Evolutionary conservation across 1,140 invertebrate species (phyloP).

Genomic region (Rhopalosiphum maidis): DNA sequence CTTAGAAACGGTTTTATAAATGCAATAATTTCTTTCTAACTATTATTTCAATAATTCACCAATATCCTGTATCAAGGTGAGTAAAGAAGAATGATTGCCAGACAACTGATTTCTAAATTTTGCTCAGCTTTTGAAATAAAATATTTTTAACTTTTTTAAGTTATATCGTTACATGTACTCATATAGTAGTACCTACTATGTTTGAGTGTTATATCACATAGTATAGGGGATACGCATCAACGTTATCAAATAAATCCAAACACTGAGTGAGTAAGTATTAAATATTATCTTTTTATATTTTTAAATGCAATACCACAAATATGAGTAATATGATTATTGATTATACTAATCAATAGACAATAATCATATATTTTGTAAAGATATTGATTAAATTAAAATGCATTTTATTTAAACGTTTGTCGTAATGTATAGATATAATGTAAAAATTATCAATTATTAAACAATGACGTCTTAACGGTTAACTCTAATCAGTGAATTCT

Average conservation of each 20-base stretch:
- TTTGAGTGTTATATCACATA: background rate
- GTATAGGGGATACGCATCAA: background rate
- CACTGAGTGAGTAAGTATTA: background rate
- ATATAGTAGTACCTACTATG: too few species aligned
- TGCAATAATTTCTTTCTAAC: too few species aligned
- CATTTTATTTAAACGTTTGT: background rate
- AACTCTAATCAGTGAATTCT: background rate
- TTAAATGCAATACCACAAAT: background rate
- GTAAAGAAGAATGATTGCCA: background rate
- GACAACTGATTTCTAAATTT: background rate
- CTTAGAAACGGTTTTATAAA: too few species aligned
- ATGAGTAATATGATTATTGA: background rate
- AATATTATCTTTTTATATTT: background rate
- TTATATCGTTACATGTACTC: too few species aligned
- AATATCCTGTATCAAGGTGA: too few species aligned
- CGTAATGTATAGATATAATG: background rate
- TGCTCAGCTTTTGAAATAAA: background rate
- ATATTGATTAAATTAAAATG: background rate
- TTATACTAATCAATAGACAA: background rate
- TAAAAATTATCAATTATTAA: background rate
- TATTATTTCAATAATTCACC: too few species aligned
- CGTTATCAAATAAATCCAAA: too few species aligned
- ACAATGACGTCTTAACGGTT: background rate
- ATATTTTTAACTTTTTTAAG: too few species aligned
- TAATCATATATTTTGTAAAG: background rate